These are phyloP conservation scores for Australoheros scitulus DNA, from an alignment of 2,113 vertebrate species.

Conservation along the genomic window DNA sequence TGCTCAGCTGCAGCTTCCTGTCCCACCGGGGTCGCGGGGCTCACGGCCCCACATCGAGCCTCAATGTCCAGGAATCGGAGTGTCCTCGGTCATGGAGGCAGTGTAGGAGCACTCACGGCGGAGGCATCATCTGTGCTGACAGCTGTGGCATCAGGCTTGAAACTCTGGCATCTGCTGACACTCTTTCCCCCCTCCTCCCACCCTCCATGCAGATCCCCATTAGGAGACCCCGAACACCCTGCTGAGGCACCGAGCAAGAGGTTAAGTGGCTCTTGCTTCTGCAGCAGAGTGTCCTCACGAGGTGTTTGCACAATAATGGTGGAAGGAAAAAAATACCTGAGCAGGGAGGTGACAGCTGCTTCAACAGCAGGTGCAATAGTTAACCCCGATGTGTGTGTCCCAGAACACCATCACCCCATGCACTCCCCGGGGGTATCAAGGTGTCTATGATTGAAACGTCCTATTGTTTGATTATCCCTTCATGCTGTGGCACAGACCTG, in stretches of 20 bases:
- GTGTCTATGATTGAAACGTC: conserved; percentile 29
- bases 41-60: neutral
- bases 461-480: conserved; percentile 2
- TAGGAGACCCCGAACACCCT: conserved; percentile 20
- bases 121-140: conserved; percentile 77
- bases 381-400: conserved; percentile 28
- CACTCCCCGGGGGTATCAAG: conserved; percentile 13
- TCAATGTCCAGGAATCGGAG: conserved; percentile 43
- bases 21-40: neutral
- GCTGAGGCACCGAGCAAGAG: conserved; percentile 20
- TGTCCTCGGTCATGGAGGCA: conserved; percentile 42
- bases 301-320: conserved; percentile 65
- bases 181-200: neutral
- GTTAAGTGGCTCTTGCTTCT: conserved; percentile 51
- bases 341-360: conserved; percentile 58
- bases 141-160: conserved; percentile 72
- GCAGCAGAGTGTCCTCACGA: conserved; percentile 67
- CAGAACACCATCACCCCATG: conserved; percentile 8
- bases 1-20: conserved; percentile 34
- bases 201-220: neutral
- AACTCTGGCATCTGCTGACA: conserved; percentile 74
- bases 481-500: neutral
- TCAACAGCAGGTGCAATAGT: conserved; percentile 46
- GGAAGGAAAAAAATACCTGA: conserved; percentile 51
- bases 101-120: conserved; percentile 35